These are phyloP conservation scores for Trissonchulus sp. DNA, from an alignment of 2,888 invertebrate species.

Conservation along the genomic window DNA sequence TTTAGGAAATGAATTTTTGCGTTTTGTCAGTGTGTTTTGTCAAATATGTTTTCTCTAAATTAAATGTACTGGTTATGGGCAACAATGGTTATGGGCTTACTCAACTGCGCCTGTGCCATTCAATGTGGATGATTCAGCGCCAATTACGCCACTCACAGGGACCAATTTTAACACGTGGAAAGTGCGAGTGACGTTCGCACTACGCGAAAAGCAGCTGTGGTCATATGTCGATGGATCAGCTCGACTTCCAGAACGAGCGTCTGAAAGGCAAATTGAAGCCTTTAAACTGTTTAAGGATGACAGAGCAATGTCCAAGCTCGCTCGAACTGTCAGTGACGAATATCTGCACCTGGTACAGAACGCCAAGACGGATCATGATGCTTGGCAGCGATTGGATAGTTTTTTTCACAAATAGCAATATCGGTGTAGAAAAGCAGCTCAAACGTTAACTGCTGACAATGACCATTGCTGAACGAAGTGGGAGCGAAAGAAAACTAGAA, in stretches of 20 bases:
- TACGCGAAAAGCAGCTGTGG: too few species aligned
- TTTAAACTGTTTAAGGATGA: background rate
- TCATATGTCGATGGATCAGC: background rate
- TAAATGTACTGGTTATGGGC: too few species aligned
- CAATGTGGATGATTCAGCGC: too few species aligned
- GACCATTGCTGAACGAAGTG: background rate
- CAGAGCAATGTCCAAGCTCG: background rate
- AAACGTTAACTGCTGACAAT: background rate
- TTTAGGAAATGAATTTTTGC: too few species aligned
- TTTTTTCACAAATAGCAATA: background rate
- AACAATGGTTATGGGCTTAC: too few species aligned
- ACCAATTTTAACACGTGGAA: too few species aligned
- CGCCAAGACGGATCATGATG: background rate
- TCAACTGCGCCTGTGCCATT: too few species aligned
- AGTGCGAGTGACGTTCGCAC: too few species aligned
- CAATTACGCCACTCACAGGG: too few species aligned
- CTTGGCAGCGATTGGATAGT: background rate
- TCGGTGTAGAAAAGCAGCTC: background rate
- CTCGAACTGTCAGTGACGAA: background rate
- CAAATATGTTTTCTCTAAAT: too few species aligned
- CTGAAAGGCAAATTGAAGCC: background rate
- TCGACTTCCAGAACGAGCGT: background rate
- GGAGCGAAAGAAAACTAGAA: too few species aligned
- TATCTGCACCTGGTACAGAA: background rate
- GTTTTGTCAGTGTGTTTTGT: too few species aligned